Conservation (phyloP, 1,140 invertebrate species). For the Drosophila pseudoananassae region DNA sequence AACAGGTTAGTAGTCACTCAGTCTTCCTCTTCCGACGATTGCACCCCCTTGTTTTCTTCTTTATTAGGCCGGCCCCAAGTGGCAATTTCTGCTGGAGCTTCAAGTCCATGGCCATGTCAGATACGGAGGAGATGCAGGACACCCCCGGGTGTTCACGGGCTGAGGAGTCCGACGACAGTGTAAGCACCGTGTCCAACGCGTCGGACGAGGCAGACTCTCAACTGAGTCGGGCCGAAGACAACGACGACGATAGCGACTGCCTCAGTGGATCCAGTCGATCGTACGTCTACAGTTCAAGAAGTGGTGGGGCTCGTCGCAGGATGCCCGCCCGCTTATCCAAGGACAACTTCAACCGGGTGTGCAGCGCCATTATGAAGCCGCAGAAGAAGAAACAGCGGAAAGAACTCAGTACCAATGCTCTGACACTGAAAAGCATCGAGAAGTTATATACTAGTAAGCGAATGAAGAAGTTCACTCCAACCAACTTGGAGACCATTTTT, state of each 20-base stretch:
- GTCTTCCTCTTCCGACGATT: background rate
- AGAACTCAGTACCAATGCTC: slow-evolving; percentile 57
- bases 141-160: background rate
- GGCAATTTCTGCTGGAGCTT: slow-evolving; percentile 40
- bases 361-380: slow-evolving; percentile 72
- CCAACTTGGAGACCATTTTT: slow-evolving; percentile 78
- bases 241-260: slow-evolving; percentile 59
- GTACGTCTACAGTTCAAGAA: slow-evolving; percentile 21
- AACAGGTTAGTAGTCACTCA: slow-evolving; percentile 39
- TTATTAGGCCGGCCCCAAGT: slow-evolving; percentile 22
- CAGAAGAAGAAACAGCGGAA: slow-evolving; percentile 57
- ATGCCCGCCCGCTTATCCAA: slow-evolving; percentile 68
- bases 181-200: slow-evolving; percentile 44
- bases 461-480: slow-evolving; percentile 70
- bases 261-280: slow-evolving; percentile 27
- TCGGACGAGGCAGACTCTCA: slow-evolving; percentile 59
- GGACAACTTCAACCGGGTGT: slow-evolving; percentile 69
- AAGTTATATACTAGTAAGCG: slow-evolving; percentile 74
- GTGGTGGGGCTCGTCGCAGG: slow-evolving; percentile 60
- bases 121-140: slow-evolving; percentile 54
- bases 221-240: slow-evolving; percentile 49
- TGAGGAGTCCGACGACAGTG: slow-evolving; percentile 10
- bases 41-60: background rate
- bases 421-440: slow-evolving; percentile 72
- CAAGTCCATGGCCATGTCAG: slow-evolving; percentile 49